These are phyloP conservation scores for Cryptomyrus ogoouensis DNA, from an alignment of 2,113 vertebrate genomes.

Conservation along the genomic window DNA sequence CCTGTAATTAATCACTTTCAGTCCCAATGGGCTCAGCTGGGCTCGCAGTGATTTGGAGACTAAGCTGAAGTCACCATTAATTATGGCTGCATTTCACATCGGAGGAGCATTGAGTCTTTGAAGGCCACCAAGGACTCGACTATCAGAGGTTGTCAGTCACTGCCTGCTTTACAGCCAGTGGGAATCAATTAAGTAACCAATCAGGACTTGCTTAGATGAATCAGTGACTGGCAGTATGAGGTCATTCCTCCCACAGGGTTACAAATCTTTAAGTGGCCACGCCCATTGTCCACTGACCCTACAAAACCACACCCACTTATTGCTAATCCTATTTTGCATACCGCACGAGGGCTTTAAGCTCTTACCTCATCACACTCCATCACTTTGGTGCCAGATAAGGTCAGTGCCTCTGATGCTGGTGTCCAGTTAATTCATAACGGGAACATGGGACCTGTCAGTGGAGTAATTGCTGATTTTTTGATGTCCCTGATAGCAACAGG, in stretches of 20 bases:
- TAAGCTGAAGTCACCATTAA: slow-evolving; percentile 24
- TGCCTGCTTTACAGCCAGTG: background rate
- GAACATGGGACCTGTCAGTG: background rate
- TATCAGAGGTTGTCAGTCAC: background rate
- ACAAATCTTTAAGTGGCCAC: background rate
- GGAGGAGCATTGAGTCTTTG: background rate
- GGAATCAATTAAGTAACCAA: background rate
- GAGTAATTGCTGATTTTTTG: background rate
- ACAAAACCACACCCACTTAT: background rate
- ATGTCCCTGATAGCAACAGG: background rate
- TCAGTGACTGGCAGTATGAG: background rate
- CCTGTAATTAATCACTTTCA: slow-evolving; percentile 19
- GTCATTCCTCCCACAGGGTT: background rate
- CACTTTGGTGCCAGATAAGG: background rate
- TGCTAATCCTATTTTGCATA: background rate
- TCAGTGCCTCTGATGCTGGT: background rate
- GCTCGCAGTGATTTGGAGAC: slow-evolving; percentile 7
- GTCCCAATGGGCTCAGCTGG: background rate
- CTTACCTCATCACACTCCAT: background rate
- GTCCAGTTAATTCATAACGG: background rate
- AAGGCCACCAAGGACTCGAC: background rate
- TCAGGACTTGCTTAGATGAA: background rate
- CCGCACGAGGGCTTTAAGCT: background rate
- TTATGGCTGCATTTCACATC: slow-evolving; percentile 11
- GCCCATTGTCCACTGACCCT: background rate